phyloP scores from a whole-genome alignment of 2,888 invertebrate species.

The Drosophila mayaguana region DNA sequence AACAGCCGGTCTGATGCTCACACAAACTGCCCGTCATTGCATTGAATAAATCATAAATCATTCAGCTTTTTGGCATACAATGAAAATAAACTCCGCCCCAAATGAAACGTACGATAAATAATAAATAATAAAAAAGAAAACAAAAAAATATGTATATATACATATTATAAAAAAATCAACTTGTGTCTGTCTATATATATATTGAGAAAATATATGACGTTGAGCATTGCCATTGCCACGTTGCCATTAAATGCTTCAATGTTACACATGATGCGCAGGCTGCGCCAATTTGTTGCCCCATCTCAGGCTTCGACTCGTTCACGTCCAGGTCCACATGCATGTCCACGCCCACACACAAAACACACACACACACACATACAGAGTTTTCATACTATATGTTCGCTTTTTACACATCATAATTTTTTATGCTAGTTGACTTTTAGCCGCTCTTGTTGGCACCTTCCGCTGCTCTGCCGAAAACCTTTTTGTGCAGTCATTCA shows the following conservation, averaged over 20 bases:
- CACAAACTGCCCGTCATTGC: constrained; percentile 52
- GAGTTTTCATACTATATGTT: constrained; percentile 47
- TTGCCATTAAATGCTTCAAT: constrained; percentile 71
- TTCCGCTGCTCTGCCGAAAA: constrained; percentile 34
- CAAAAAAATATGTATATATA: constrained; percentile 6
- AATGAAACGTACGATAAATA: constrained; percentile 22
- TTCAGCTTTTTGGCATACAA: constrained; percentile 73
- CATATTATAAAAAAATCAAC: too few relatives aligned
- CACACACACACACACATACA: not conserved
- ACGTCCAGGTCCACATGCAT: not conserved
- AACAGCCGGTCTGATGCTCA: constrained; percentile 59
- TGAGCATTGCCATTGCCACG: constrained; percentile 52
- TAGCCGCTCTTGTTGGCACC: constrained; percentile 64
- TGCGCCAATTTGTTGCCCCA: constrained; percentile 68
- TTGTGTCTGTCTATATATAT: too few relatives aligned
- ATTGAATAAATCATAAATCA: constrained; percentile 81
- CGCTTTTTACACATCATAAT: constrained; percentile 78
- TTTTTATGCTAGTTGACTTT: constrained; percentile 80
- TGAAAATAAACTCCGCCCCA: constrained; percentile 46
- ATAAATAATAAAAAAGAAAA: constrained; percentile 28
- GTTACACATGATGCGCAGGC: constrained; percentile 64
- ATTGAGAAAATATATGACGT: constrained; percentile 61
- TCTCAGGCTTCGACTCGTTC: constrained; percentile 16
- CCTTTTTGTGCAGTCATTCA: constrained; percentile 61
- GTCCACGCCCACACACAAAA: not conserved